Conservation (phyloP, 2,888 invertebrate species). For the Phymatocera aterrima region DNA sequence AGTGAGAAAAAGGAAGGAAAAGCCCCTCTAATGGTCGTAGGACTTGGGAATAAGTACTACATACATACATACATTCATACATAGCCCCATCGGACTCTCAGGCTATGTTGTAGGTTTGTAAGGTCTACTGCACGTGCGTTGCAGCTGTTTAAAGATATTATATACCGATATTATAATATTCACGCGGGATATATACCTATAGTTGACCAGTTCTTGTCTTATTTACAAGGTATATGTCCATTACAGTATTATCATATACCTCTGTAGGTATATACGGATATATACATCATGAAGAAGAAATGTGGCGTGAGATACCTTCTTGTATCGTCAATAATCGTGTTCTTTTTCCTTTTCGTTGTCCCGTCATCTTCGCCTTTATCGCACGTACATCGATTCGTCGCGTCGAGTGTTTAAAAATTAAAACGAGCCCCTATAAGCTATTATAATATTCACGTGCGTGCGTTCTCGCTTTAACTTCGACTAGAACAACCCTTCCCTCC, state of each 20-base stretch:
- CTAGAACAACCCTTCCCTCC: too few relatives aligned
- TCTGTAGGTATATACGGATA: too few relatives aligned
- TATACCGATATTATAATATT: not conserved
- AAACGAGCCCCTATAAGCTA: constrained; percentile 14
- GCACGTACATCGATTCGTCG: not conserved
- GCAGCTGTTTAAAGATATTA: constrained; percentile 40
- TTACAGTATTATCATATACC: too few relatives aligned
- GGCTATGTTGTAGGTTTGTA: too few relatives aligned
- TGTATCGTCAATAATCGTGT: too few relatives aligned
- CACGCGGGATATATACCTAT: not conserved
- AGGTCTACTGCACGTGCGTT: constrained; percentile 1
- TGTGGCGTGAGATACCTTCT: not conserved
- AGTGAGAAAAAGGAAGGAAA: not conserved
- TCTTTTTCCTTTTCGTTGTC: too few relatives aligned
- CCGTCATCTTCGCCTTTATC: too few relatives aligned
- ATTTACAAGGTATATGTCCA: too few relatives aligned
- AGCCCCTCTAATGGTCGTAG: too few relatives aligned
- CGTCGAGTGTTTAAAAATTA: constrained; percentile 29
- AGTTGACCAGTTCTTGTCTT: not conserved
- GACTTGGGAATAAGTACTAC: not conserved
- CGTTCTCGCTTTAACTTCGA: not conserved
- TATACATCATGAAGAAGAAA: not conserved
- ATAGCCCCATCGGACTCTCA: too few relatives aligned
- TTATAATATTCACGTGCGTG: too few relatives aligned
- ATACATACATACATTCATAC: not conserved